Base-by-base conservation (phyloP, 2,888 invertebrate species). In the Cryptus armator region DNA sequence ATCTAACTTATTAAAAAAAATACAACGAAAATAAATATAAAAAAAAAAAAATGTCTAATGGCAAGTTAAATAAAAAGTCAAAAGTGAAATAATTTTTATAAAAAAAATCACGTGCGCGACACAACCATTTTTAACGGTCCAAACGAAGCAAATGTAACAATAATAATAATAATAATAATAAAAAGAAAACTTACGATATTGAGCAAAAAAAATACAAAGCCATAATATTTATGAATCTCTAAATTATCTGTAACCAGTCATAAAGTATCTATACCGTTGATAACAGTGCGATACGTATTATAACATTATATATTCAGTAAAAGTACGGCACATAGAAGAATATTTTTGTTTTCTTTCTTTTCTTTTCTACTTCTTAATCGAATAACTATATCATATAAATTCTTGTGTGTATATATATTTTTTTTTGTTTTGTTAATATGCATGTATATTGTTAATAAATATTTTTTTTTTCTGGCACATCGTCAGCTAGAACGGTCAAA, bases 251-350 rank as follows among this genome's bases (percentile, higher is more conserved):
- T 75, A 86, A 86, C 85, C 86, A 86, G 85, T 86, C 87, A 80
- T 85, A 86, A 82, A 83, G 80, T 81, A 86, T 86, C 84, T 79
- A 66, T 81, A 88, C 82, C 77, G 86, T 83, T 87, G 85, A 88
- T 87, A 89, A 87, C 80, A 86, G 85, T 87, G 86, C 86, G 86
- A 86, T 70, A 77, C 87, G 84, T 88, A 81, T 87, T 9, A 89
- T 88, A 90, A 91, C 83, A 86, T 89, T 89, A 89, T 85, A 87
- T 89, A 84, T 86, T 80, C 79, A 84, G 72, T 83, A 90, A 90
- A 91, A 90, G 90, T 91, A 92, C 92, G 91, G 91, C 91, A 91
- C 91, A 90, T 92, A 91, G 91, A 92, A 92, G 91, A 93, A 92
- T 92, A 92, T 91, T 85, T 81, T 87, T 83, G 92, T 91, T 85